These are phyloP conservation scores for Drosophila triauraria DNA, from an alignment of 1,140 invertebrate genomes.

Conservation along the genomic window DNA sequence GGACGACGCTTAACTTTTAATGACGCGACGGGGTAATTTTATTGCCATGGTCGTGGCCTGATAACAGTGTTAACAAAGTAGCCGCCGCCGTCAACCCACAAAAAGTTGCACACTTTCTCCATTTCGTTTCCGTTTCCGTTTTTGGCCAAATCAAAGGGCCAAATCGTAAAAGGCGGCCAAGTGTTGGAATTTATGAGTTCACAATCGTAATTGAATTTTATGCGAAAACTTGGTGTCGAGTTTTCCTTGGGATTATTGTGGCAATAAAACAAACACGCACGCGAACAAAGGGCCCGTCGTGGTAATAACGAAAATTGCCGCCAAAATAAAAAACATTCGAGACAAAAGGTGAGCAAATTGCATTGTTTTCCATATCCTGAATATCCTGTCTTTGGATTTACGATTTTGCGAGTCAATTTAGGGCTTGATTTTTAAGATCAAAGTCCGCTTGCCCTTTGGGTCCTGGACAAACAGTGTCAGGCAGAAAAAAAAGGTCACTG, in stretches of 20 bases:
- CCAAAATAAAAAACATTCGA: conserved; percentile 23
- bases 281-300: conserved; percentile 11
- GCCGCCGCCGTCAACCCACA: conserved; percentile 26
- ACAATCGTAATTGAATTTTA: conserved; percentile 81
- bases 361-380: conserved; percentile 25
- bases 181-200: conserved; percentile 71
- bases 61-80: conserved; percentile 74
- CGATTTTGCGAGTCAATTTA: conserved; percentile 29
- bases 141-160: conserved; percentile 60
- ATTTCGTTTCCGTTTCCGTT: neutral
- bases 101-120: conserved; percentile 42
- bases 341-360: conserved; percentile 43
- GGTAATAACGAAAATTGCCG: conserved; percentile 49
- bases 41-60: conserved; percentile 55
- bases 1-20: conserved; percentile 59
- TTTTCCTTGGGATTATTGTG: conserved; percentile 37
- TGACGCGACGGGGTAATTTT: conserved; percentile 65
- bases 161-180: conserved; percentile 69
- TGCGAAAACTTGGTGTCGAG: conserved; percentile 63
- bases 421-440: conserved; percentile 28
- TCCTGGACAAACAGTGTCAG: conserved; percentile 28
- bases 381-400: conserved; percentile 13
- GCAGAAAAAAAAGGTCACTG: conserved; percentile 38
- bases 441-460: conserved; percentile 22
- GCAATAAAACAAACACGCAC: conserved; percentile 58